A percentile compares a stretch with the other conserved stretches of the same genome.
Conservation (phyloP, 1,140 invertebrate species). For the Euwallacea similis region DNA sequence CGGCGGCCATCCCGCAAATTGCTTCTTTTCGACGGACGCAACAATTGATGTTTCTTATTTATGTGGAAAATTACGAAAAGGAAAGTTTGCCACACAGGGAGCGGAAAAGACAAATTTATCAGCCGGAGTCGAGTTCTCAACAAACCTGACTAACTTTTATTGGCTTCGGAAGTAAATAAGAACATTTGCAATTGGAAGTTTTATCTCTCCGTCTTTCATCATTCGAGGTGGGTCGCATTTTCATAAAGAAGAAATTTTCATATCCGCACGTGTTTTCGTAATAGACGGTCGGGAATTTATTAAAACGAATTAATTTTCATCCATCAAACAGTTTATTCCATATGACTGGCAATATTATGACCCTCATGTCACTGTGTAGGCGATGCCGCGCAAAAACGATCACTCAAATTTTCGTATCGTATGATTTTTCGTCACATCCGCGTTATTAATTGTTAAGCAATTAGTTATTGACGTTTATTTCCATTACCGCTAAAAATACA, state of each 20-base stretch:
- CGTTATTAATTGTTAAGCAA: not conserved
- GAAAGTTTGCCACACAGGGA: not conserved
- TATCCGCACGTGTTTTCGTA: no score
- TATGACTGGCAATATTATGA: not conserved
- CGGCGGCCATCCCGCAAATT: constrained; percentile 1
- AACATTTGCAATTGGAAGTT: constrained; percentile 9
- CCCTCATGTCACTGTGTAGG: not conserved
- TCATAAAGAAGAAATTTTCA: no score
- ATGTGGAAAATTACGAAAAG: constrained; percentile 25
- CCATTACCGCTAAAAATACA: not conserved
- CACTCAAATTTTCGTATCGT: not conserved
- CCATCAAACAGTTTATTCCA: not conserved
- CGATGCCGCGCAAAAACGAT: not conserved
- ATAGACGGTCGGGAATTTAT: no score
- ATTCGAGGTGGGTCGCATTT: no score
- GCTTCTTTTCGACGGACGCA: constrained; percentile 11
- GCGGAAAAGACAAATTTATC: constrained; percentile 22
- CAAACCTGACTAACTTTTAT: constrained; percentile 26
- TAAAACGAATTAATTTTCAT: not conserved
- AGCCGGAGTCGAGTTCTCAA: not conserved
- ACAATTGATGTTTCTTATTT: constrained; percentile 24
- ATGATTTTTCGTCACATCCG: not conserved
- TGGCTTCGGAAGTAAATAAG: constrained; percentile 20
- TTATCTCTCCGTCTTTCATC: not conserved
- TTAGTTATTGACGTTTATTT: constrained; percentile 2